Percentiles rank a stretch among this genome's conserved stretches.
These are phyloP conservation scores for Nothoprocta pentlandii DNA, from an alignment of 2,113 vertebrate species.

Conservation along the genomic window DNA sequence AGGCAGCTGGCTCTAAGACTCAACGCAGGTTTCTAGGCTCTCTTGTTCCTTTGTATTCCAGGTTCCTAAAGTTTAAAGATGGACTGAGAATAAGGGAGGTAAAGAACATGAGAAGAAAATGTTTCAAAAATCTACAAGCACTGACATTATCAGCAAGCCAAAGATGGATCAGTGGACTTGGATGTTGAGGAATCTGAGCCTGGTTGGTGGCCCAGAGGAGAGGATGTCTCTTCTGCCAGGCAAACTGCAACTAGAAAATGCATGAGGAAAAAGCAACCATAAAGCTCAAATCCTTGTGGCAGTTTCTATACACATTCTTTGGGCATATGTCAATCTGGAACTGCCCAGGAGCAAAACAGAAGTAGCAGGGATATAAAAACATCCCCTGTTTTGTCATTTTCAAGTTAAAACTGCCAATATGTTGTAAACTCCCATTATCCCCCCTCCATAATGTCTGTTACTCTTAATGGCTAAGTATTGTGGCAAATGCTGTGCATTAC, in stretches of 20 bases:
- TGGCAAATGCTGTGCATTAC: accelerated
- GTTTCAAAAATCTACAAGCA: background rate
- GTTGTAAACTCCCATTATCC: background rate
- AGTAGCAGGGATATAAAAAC: background rate
- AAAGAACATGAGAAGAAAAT: background rate
- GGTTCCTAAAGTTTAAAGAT: background rate
- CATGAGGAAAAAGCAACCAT: background rate
- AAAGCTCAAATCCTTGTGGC: background rate
- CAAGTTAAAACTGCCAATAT: background rate
- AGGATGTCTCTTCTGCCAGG: background rate
- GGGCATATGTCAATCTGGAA: background rate
- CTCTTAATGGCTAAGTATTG: too few species aligned
- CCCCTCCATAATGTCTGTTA: background rate
- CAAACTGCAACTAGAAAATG: background rate
- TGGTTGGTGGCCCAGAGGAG: background rate
- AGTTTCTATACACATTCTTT: background rate
- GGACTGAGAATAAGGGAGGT: background rate
- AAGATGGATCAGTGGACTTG: background rate
- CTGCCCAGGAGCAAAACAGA: slow-evolving; percentile 3
- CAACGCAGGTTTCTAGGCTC: background rate
- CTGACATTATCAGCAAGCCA: background rate
- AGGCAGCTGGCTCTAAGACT: background rate
- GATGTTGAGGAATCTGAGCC: background rate
- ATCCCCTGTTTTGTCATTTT: background rate
- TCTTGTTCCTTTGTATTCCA: background rate